These are phyloP conservation scores for Pan troglodytes DNA, from an alignment of 2,113 vertebrate species.

Conservation along the genomic window NHGRI_mPanTro3-v2.1_pri NC_072409.2:111325001-111325500, in stretches of 20 bases:
- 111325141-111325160: too few species aligned
- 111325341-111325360: neutral
- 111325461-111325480: neutral
- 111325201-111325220: neutral
- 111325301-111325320: neutral
- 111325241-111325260: neutral
- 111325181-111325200: neutral
- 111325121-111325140: neutral
- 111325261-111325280: neutral
- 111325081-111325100: neutral
- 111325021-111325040: neutral
- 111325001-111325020: neutral
- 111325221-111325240: neutral
- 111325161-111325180: neutral
- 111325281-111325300: neutral
- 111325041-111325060: neutral
- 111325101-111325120: neutral
- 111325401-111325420: neutral
- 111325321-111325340: neutral
- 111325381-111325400: neutral
- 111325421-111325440: neutral
- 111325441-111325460: neutral
- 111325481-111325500: neutral
- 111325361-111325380: neutral
- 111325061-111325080: neutral